These are phyloP conservation scores for Leucosticte australis DNA, from an alignment of 2,113 vertebrate species.

Conservation along the genomic window DNA sequence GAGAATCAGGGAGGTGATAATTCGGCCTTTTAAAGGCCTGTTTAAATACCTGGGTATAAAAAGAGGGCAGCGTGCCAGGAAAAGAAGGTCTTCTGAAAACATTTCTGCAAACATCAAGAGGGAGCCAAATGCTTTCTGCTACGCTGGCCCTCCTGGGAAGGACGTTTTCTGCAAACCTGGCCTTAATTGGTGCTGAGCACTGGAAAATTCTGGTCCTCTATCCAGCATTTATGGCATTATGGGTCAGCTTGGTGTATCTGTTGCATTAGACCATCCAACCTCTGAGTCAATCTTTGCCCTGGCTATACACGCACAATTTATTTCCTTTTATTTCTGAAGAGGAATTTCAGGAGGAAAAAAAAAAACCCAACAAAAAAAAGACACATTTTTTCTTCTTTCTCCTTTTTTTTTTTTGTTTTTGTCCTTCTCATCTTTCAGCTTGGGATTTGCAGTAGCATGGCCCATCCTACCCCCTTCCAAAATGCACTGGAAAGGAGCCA, in stretches of 20 bases:
- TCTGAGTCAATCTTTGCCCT: background rate
- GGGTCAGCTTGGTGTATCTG: background rate
- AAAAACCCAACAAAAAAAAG: background rate
- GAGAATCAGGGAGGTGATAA: background rate
- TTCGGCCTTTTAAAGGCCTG: background rate
- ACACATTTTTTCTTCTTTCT: fast-evolving
- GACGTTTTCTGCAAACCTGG: slow-evolving; percentile 25
- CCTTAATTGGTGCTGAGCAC: slow-evolving; percentile 50
- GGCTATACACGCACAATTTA: background rate
- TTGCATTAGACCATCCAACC: background rate
- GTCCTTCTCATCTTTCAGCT: background rate
- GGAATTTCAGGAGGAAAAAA: background rate
- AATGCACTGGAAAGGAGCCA: slow-evolving; percentile 65
- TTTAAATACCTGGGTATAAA: slow-evolving; percentile 5
- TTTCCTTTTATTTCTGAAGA: slow-evolving; percentile 16
- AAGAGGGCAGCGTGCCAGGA: background rate
- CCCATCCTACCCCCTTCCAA: slow-evolving; percentile 39
- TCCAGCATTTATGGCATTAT: background rate
- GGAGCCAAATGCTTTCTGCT: slow-evolving; percentile 47
- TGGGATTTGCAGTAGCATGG: background rate
- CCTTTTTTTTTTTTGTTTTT: background rate
- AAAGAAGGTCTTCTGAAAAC: slow-evolving; percentile 41
- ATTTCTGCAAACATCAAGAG: slow-evolving; percentile 35
- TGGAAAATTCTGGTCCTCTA: slow-evolving; percentile 29
- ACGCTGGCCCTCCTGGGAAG: slow-evolving; percentile 14